These are phyloP conservation scores for Volucella inanis DNA, from an alignment of 2,888 invertebrate genomes.

Conservation along the genomic window DNA sequence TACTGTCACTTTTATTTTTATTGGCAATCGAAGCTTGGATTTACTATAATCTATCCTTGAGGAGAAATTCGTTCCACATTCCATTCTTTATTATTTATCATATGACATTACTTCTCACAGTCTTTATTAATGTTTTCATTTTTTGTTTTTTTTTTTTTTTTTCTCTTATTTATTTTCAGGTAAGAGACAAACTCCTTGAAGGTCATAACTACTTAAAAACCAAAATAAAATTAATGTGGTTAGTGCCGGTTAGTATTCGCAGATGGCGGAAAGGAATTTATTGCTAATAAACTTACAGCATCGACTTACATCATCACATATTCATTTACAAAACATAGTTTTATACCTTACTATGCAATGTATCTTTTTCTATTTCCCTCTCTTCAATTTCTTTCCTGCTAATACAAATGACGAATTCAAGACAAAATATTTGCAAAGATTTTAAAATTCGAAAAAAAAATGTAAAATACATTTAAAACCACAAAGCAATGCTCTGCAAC, in stretches of 20 bases:
- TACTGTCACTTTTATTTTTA: too few relatives aligned
- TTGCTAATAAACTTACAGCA: background rate
- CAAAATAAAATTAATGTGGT: background rate
- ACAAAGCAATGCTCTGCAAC: constrained; percentile 31
- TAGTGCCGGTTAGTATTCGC: too few relatives aligned
- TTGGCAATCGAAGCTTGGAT: too few relatives aligned
- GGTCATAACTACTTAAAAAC: constrained; percentile 43
- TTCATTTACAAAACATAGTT: too few relatives aligned
- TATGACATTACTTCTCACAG: constrained; percentile 36
- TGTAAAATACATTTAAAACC: constrained; percentile 18
- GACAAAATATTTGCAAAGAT: constrained; percentile 14
- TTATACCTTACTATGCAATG: constrained; percentile 36
- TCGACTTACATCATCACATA: too few relatives aligned
- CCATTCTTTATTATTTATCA: constrained; percentile 12
- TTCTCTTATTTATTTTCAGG: constrained; percentile 51
- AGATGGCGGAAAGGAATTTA: constrained; percentile 38
- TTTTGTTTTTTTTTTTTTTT: constrained; percentile 40
- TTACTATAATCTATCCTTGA: constrained; percentile 9
- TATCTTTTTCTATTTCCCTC: constrained; percentile 12
- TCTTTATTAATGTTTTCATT: constrained; percentile 57
- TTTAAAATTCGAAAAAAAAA: constrained; percentile 34
- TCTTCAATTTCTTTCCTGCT: constrained; percentile 31
- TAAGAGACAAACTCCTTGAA: constrained; percentile 43
- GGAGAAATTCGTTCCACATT: constrained; percentile 46
- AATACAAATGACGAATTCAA: constrained; percentile 14